phyloP scores from a whole-genome alignment of 2,113 vertebrate genomes.

The Pangasianodon hypophthalmus region DNA sequence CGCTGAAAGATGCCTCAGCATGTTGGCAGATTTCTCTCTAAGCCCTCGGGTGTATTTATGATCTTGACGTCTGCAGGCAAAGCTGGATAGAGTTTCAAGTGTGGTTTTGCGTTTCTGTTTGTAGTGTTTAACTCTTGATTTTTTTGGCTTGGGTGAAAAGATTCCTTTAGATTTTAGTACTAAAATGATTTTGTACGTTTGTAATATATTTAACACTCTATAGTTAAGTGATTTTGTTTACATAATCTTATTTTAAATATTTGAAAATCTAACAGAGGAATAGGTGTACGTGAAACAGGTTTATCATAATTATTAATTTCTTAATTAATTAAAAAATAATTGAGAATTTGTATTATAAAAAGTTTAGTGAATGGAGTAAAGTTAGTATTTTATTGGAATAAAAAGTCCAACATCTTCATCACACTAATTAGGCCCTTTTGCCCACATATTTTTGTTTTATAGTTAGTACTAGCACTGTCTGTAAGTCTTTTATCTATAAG shows the following conservation, averaged over 20 bases:
- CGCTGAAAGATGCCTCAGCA: constrained; percentile 52
- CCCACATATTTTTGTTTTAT: not conserved
- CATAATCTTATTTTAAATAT: not conserved
- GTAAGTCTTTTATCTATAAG: not conserved
- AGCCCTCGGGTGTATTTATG: constrained; percentile 29
- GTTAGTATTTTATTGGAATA: not conserved
- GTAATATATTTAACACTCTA: not conserved
- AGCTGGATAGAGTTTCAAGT: constrained; percentile 33
- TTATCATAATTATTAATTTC: not conserved
- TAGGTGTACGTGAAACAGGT: not conserved
- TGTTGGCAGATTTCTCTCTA: constrained; percentile 54
- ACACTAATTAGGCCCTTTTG: not conserved
- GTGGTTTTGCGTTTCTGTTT: constrained; percentile 33
- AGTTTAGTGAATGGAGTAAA: not conserved
- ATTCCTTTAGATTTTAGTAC: not conserved
- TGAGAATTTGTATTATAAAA: no score
- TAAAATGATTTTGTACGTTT: not conserved
- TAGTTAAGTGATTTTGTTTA: not conserved
- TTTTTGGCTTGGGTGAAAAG: not conserved
- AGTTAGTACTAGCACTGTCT: not conserved
- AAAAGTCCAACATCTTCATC: not conserved
- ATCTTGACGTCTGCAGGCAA: constrained; percentile 18
- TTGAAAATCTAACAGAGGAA: not conserved
- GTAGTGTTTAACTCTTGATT: constrained; percentile 7
- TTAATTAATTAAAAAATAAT: no score